These are phyloP conservation scores for Saxicola maurus DNA, from an alignment of 2,797 vertebrate genomes.

Conservation along the genomic window DNA sequence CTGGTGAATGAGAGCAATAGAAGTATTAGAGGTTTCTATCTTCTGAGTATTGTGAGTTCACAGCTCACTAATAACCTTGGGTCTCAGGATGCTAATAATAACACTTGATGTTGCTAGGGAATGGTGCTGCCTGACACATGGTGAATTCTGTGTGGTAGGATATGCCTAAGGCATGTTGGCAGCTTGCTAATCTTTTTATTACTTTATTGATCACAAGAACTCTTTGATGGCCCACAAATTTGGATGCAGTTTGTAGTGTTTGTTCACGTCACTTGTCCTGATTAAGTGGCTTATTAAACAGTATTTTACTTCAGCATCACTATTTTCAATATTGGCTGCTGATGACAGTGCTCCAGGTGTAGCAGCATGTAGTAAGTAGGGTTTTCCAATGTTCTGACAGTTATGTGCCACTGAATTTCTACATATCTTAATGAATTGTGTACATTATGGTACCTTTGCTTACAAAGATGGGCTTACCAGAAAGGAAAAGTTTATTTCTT, in stretches of 20 bases:
- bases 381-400: neutral
- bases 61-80: slow-evolving; percentile 16
- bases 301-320: neutral
- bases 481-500: neutral
- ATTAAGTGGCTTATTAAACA: neutral
- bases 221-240: neutral
- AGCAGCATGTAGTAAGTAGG: neutral
- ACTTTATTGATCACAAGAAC: neutral
- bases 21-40: neutral
- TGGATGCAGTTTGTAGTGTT: neutral
- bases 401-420: neutral
- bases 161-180: neutral
- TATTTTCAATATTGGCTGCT: neutral
- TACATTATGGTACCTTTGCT: neutral
- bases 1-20: slow-evolving; percentile 6
- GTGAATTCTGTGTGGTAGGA: neutral
- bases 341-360: neutral
- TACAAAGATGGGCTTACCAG: neutral
- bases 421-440: neutral
- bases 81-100: slow-evolving; percentile 15
- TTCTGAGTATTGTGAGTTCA: neutral
- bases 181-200: neutral
- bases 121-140: neutral
- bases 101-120: slow-evolving; percentile 33
- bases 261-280: neutral